Evolutionary conservation across 2,888 invertebrate genomes (phyloP), one percentile per base, ranked within the genome.

Genomic region (Nipponacmea schrenckii): DNA sequence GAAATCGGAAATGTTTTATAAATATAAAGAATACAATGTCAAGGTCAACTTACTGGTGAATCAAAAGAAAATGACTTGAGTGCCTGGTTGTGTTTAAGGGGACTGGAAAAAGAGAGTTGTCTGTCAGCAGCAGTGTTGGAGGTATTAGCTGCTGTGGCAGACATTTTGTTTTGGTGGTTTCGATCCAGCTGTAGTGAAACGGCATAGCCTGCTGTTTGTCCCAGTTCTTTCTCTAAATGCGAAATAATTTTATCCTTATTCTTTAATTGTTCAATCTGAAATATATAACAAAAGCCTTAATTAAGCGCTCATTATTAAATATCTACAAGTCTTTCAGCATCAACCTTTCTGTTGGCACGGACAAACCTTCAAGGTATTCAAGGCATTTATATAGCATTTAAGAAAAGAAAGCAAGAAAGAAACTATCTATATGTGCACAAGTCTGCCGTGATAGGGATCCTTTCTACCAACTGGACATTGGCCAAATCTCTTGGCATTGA

Each of bases 241-340:
- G 79, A 78, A 75, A 80, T 78, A 64, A 79, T 75, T 75, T 77
- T 80, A 74, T 80, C 80, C 73, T 77, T 76, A 73, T 74, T 77
- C 73, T 76, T 76, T 70, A 81, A 76, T 75, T 78, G 79, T 68
- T 81, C 81, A 56, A 81, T 79, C 80, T 80, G 74, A 31, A 70
- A 71, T 68, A 64, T 67, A 48, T 48, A 48, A 50, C 24, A 46
- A 8, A 8, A 39, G 39, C 39, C 39, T 8, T 8, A 1, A 10
- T 39, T 39, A 39, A n/a, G 39, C 10, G 4, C 10, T 39, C 8
- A 8, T 7, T 10, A 39, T 39, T 10, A 39, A 39, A 39, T 39
- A 39, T 39, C 31, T 3, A 31, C 31, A 3, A 31, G 5, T 3
- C 2, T 31, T 31, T 2, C 31, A 31, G 31, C 31, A 31, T 2